phyloP scores from a whole-genome alignment of 1,140 invertebrate genomes.

The Musca domestica region DNA sequence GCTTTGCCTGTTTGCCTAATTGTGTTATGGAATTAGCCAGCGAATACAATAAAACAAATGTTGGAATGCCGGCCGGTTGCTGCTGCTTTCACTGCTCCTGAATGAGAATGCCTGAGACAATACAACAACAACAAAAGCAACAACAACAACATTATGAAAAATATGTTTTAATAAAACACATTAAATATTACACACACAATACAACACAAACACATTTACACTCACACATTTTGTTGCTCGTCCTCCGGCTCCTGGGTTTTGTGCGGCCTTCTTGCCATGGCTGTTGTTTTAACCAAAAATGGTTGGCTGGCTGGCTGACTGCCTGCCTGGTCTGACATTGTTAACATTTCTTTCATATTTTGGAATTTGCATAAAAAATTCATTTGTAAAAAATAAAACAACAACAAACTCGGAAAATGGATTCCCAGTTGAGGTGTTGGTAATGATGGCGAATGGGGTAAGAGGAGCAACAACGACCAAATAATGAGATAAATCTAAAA shows the following conservation, averaged over 20 bases:
- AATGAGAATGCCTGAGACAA: not conserved
- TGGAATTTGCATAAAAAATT: slow-evolving; percentile 17
- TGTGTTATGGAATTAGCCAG: slow-evolving; percentile 3
- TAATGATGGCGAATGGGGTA: not conserved
- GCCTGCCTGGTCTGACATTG: not conserved
- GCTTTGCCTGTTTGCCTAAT: too few relatives aligned
- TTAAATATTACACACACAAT: slow-evolving; percentile 5
- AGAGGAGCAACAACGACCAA: not conserved
- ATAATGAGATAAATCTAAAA: slow-evolving; percentile 18
- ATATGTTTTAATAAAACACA: slow-evolving; percentile 18
- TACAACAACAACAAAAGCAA: not conserved
- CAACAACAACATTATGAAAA: not conserved
- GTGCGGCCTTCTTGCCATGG: too few relatives aligned
- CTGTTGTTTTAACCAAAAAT: not conserved
- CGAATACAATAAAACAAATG: too few relatives aligned
- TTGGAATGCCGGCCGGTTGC: too few relatives aligned
- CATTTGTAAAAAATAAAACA: slow-evolving; percentile 9
- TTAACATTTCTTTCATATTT: not conserved
- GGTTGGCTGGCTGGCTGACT: too few relatives aligned
- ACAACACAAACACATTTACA: too few relatives aligned
- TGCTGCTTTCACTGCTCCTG: too few relatives aligned
- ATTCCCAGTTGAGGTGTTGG: not conserved
- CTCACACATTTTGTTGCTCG: too few relatives aligned
- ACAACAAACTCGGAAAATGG: not conserved
- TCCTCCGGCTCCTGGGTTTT: too few relatives aligned